phyloP scores from a whole-genome alignment of 2,888 invertebrate genomes.

The Drosophila anomalata region DNA sequence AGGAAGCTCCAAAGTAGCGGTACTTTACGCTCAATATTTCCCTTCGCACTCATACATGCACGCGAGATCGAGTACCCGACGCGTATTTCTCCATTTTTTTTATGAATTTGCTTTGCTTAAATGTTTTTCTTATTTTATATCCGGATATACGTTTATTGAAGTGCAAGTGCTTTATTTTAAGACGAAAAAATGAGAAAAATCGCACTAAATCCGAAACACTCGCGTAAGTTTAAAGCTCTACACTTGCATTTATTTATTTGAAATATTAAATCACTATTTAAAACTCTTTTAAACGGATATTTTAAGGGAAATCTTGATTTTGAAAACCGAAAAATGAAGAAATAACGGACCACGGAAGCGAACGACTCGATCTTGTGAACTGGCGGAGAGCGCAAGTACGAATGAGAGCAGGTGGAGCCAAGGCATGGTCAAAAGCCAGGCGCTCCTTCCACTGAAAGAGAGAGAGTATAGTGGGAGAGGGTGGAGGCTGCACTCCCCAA shows the following conservation, averaged over 20 bases:
- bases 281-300: background rate
- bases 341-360: background rate
- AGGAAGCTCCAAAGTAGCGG: background rate
- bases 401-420: background rate
- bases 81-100: background rate
- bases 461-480: no score
- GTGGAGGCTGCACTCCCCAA: no score
- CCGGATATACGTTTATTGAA: no score
- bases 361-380: background rate
- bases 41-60: background rate
- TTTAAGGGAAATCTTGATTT: background rate
- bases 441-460: no score
- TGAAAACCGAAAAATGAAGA: background rate
- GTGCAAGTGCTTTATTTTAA: background rate
- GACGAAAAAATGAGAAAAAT: background rate
- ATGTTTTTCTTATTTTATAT: no score
- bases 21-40: background rate
- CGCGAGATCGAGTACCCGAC: slow-evolving; percentile 1
- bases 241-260: background rate
- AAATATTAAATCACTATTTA: background rate
- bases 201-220: background rate
- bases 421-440: no score
- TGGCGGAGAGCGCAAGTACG: background rate
- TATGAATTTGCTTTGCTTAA: background rate
- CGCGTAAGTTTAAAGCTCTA: background rate